Conservation (phyloP, 2,888 invertebrate species). For the Aelia acuminata region DNA sequence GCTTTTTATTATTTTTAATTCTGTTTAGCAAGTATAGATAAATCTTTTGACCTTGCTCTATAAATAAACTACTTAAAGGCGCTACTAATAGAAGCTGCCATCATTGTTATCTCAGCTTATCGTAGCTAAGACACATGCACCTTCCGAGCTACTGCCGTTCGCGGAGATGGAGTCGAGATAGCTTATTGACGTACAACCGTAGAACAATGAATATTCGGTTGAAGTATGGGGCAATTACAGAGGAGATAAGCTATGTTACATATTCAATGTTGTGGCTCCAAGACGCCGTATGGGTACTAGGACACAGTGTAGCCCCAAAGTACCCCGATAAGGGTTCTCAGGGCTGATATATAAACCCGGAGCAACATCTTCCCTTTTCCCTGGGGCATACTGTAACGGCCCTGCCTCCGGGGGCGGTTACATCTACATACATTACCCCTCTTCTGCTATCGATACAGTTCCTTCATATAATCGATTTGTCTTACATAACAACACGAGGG, state of each 20-base stretch:
- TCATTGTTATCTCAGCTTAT: neutral
- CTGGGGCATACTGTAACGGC: conserved; percentile 26
- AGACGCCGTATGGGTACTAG: neutral
- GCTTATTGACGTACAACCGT: neutral
- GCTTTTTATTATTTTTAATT: neutral
- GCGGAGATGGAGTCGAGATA: neutral
- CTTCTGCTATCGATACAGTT: neutral
- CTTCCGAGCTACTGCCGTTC: neutral
- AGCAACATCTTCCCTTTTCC: neutral
- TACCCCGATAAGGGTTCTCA: neutral
- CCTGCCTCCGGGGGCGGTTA: neutral
- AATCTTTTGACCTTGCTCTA: neutral
- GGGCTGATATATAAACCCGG: neutral
- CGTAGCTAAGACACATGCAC: neutral
- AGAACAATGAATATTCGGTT: neutral
- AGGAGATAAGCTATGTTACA: conserved; percentile 3
- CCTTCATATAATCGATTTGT: neutral
- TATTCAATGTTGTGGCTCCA: conserved; percentile 17
- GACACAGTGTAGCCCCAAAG: neutral
- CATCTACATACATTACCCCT: conserved; percentile 26
- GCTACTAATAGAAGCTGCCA: neutral
- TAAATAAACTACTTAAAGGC: neutral
- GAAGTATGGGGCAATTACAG: conserved; percentile 4
- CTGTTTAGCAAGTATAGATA: neutral
- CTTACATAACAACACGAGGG: neutral